Evolutionary conservation across 2,888 invertebrate species (phyloP), one percentile per base, ranked within the genome.

Genomic region (Brenthis ino): DNA sequence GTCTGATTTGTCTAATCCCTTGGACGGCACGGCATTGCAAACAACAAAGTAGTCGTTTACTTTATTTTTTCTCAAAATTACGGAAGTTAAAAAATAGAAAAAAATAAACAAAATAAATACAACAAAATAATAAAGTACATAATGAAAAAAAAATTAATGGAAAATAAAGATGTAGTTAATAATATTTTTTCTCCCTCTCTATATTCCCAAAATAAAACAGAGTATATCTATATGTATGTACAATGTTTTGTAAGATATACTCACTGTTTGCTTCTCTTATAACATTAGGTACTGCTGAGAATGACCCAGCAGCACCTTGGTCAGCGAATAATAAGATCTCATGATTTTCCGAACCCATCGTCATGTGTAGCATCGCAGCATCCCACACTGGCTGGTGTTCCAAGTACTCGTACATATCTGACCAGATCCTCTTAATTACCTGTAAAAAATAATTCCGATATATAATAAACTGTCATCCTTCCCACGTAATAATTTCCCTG

Each of bases 391-490:
- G 91, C 74, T 89, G 85, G 3, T 74, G 70, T 57, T 85, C 85
- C 64, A 91, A 47, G 64, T 89, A 88, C 3, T 89, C 86, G 14
- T 76, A 68, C 89, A 91, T 91, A 47, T 90, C 91, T 51, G 82
- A 77, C 77, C 80, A 85, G 51, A 89, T 71, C 0, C 88, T 80
- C n/a, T 78, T 80, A 6, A 83, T 75, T 13, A 81, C 81, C 91
- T 91, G 72, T 57, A 72, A 67, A 33, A 11, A 16, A 14, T 53
- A 51, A n/a, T 11, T 16, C 2, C 16, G 6, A 51, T 16, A 14
- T 16, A 53, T 53, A 6, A 16, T 28, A 16, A 53, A 16, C 14
- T 6, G 6, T 53, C 6, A 2, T 2, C 6, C 16, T 14, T 53
- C 16, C 2, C n/a, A n/a, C 3, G 51, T n/a, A 8, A 43, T 43